These are phyloP conservation scores for Lasiurus borealis DNA, from an alignment of 2,113 vertebrate genomes.

Conservation along the genomic window DNA sequence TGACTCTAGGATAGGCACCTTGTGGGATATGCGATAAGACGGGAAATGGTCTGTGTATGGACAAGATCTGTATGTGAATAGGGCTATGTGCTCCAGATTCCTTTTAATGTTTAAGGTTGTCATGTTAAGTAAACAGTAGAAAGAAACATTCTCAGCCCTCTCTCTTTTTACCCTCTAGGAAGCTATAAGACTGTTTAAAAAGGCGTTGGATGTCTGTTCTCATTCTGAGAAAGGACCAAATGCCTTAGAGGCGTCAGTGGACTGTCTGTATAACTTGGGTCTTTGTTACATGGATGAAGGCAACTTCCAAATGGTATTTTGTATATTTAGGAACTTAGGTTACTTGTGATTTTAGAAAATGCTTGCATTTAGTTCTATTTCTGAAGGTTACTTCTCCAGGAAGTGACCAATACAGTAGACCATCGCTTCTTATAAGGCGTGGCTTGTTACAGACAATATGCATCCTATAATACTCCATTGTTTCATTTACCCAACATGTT, in stretches of 20 bases:
- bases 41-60: rapidly evolving
- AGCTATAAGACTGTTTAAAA: slow-evolving; percentile 86
- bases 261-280: slow-evolving; percentile 87
- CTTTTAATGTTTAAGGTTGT: slow-evolving; percentile 9
- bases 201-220: slow-evolving; percentile 79
- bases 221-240: slow-evolving; percentile 62
- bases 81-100: background rate
- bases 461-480: background rate
- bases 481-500: slow-evolving; percentile 11
- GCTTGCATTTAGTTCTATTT: slow-evolving; percentile 27
- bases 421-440: background rate
- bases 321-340: background rate
- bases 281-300: slow-evolving; percentile 87
- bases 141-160: background rate
- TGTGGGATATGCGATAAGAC: background rate
- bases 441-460: background rate
- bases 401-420: background rate
- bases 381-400: background rate
- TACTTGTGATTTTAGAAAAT: slow-evolving; percentile 48
- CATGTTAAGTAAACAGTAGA: slow-evolving; percentile 1
- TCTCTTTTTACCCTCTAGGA: slow-evolving; percentile 82
- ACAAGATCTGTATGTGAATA: background rate
- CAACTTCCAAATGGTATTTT: slow-evolving; percentile 82
- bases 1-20: background rate
- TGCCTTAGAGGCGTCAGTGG: slow-evolving; percentile 74